Evolutionary conservation across 2,113 vertebrate genomes (phyloP).

Genomic region (Tenebrosternarchus preto): DNA sequence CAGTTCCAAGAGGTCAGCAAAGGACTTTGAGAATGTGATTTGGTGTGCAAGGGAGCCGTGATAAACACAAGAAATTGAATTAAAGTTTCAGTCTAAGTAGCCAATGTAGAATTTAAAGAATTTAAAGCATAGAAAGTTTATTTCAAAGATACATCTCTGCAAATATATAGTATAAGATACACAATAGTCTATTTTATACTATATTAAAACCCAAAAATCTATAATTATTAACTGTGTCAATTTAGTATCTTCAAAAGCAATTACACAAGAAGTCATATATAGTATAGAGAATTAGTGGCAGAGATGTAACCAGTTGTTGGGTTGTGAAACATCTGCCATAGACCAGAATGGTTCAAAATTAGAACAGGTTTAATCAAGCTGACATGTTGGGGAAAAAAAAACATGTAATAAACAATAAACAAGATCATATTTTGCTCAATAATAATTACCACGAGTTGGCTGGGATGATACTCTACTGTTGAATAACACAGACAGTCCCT

Average conservation of each 20-base stretch:
- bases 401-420: constrained; percentile 10
- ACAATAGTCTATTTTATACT: no score
- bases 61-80: not conserved
- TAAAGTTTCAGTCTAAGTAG: not conserved
- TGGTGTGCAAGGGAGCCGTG: constrained; percentile 19
- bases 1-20: constrained; percentile 26
- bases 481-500: not conserved
- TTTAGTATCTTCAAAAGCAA: no score
- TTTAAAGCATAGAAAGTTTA: no score
- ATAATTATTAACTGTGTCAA: no score
- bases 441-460: constrained; percentile 10
- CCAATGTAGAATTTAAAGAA: not conserved
- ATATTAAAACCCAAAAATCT: no score
- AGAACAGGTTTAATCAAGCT: not conserved
- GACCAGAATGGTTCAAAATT: not conserved
- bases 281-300: no score
- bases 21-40: constrained; percentile 28
- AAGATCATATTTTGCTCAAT: constrained; percentile 9
- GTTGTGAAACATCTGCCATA: no score
- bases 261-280: not conserved
- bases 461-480: not conserved
- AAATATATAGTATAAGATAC: no score
- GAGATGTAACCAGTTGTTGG: no score
- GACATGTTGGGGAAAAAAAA: not conserved
- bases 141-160: no score